Conservation (phyloP, 1,140 invertebrate genomes). For the Neodiprion lecontei region DNA sequence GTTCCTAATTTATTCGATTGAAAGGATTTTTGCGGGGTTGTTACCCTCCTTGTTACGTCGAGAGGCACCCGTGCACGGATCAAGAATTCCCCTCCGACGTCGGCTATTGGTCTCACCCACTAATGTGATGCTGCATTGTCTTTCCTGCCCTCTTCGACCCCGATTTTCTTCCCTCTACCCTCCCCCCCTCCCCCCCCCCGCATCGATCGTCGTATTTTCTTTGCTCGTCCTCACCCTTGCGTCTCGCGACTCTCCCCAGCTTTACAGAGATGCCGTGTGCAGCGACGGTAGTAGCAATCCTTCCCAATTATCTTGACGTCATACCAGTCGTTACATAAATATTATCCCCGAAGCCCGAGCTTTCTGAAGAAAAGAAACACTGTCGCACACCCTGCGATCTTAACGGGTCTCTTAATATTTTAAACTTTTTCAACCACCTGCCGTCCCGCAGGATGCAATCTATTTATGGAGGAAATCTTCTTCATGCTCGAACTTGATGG, state of each 20-base stretch:
- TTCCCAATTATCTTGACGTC: background rate
- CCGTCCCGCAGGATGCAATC: background rate
- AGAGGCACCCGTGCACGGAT: background rate
- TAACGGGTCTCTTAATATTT: background rate
- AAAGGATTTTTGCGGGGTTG: background rate
- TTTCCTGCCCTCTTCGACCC: constrained; percentile 6
- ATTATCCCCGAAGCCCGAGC: background rate
- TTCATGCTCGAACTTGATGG: too few species aligned
- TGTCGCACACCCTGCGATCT: background rate
- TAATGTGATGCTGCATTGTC: constrained; percentile 4
- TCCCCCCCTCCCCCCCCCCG: background rate
- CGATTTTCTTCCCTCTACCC: background rate
- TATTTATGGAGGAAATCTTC: too few species aligned
- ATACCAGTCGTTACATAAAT: constrained; percentile 5
- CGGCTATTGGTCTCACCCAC: constrained; percentile 4
- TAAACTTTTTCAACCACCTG: background rate
- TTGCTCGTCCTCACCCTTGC: background rate
- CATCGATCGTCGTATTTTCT: background rate
- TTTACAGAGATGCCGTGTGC: background rate
- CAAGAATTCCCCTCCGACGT: background rate
- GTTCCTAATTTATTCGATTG: background rate
- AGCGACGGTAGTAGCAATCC: background rate
- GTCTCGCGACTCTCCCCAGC: background rate
- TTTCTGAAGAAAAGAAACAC: background rate
- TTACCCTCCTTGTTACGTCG: constrained; percentile 6